Evolutionary conservation across 2,888 invertebrate genomes (phyloP), one percentile per base, ranked within the genome.

Genomic region (Rotaria magnacalcarata): DNA sequence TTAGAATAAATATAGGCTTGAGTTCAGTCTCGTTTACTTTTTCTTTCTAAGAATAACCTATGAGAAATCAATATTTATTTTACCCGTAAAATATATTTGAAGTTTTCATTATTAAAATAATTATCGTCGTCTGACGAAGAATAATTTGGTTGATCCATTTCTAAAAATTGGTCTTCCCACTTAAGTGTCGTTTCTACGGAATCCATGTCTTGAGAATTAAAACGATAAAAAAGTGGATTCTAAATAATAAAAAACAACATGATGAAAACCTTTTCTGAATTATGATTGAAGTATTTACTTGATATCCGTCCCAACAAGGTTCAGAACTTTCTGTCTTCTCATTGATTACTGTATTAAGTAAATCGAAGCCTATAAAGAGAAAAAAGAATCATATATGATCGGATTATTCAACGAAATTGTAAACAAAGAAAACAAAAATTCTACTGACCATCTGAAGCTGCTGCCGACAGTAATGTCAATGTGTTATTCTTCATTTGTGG

Each of bases 141-240:
- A 67, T 34, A 16, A 19, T 67, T 34, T 16, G 67, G 27, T 67
- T 47, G 11, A 80, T 80, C 80, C 80, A 80, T 80, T 47, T 80
- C 80, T 47, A 80, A 80, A 80, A 80, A 80, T 47, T 80, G 80
- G 34, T 80, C 80, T 47, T 80, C 80, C 80, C 80, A 80, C 47
- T 47, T 80, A 2, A 80, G n/a, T 80, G 80, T 80, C n/a, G 80
- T 47, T 80, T 80, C 80, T 3, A 80, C 47, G 10, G 80, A 80
- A 47, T 80, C 80, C 21, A 47, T 43, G 19, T 80, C 80, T 7
- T 47, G 24, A n/a, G 47, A 80, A 47, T 80, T 47, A 3, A 80
- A 47, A 11, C 0, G 47, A 80, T 80, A 80, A 19, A 67, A 67
- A 24, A 80, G 47, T 4, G 80, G 80, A 80, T 80, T 80, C 80